Evolutionary conservation across 2,888 invertebrate genomes (phyloP), one percentile per base, ranked within the genome.

Genomic region (Leptinotarsa tumamoca): DNA sequence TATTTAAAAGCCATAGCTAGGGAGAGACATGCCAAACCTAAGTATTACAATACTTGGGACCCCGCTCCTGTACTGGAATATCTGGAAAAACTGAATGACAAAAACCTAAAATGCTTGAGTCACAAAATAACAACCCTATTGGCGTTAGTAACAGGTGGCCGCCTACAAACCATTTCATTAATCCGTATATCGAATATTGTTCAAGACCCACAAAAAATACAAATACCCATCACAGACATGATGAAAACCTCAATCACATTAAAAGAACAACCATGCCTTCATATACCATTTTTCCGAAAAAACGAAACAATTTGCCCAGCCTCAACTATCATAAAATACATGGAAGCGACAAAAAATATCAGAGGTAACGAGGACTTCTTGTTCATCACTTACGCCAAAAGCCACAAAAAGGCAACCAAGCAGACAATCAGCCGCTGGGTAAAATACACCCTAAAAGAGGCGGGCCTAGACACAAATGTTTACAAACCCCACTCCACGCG

Each of bases 391-490:
- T n/a, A 67, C 27, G 27, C 27, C 27, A 27, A 27, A 27, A 5
- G 27, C 27, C 27, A 4, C 27, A 27, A 27, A 27, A 27, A 49
- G 7, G 77, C 76, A 21, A 66, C 76, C 15, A 68, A 63, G 14
- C 80, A 82, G 63, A 79, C 80, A 3, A 10, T 82, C 33, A 81
- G 82, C 71, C 71, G 78, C 56, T 82, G 81, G 81, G 58, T 82
- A 23, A 80, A 79, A 51, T 33, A n/a, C 18, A 74, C 74, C 4
- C 56, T 82, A 14, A 54, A 52, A 13, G 33, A 49, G 13, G 75
- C 78, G 18, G 81, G 82, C 14, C 74, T 82, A 13, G 78, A 82
- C 54, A 74, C 72, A 1, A 52, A 21, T 17, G 49, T 49, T n/a
- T 79, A 76, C 67, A 68, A 33, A 13, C 43, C 74, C 4, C 71